Percentiles rank a stretch among this genome's conserved stretches.
These are phyloP conservation scores for Canis aureus DNA, from an alignment of 2,113 vertebrate species.

Conservation along the genomic window DNA sequence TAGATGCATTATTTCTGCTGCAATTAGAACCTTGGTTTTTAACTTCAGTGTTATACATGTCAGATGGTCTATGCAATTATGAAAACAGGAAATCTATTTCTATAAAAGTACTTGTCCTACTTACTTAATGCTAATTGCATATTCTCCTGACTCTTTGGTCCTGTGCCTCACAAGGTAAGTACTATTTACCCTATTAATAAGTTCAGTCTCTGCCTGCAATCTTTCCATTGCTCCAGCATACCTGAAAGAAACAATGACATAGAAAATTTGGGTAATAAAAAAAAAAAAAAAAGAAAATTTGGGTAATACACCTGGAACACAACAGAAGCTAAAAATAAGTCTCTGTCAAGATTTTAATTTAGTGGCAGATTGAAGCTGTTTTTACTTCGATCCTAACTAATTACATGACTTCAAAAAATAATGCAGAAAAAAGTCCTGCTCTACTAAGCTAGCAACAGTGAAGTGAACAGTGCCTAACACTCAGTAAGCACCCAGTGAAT, in stretches of 20 bases:
- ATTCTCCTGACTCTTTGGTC: slow-evolving; percentile 95
- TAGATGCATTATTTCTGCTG: background rate
- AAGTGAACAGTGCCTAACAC: background rate
- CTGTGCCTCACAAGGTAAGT: slow-evolving; percentile 97
- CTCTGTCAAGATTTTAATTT: slow-evolving; percentile 7
- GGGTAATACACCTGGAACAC: background rate
- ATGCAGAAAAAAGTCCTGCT: background rate
- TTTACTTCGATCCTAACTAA: slow-evolving; percentile 23
- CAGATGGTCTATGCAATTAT: slow-evolving; percentile 59
- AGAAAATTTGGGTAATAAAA: background rate
- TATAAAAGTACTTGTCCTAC: slow-evolving; percentile 82
- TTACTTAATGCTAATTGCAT: slow-evolving; percentile 99
- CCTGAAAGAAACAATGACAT: slow-evolving; percentile 87
- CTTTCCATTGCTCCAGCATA: slow-evolving; percentile 97
- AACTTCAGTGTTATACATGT: slow-evolving; percentile 43
- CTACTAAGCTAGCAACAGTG: background rate
- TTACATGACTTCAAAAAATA: slow-evolving; percentile 10
- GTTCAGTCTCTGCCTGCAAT: slow-evolving; percentile 95
- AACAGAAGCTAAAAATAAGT: slow-evolving; percentile 17
- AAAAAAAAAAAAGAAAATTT: background rate
- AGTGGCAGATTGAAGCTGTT: background rate
- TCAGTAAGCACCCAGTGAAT: background rate
- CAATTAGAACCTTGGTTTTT: slow-evolving; percentile 57
- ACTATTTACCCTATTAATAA: slow-evolving; percentile 96
- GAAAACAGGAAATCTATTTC: slow-evolving; percentile 73